Conservation (phyloP, 2,797 vertebrate genomes). For the Protonibea diacanthus region DNA sequence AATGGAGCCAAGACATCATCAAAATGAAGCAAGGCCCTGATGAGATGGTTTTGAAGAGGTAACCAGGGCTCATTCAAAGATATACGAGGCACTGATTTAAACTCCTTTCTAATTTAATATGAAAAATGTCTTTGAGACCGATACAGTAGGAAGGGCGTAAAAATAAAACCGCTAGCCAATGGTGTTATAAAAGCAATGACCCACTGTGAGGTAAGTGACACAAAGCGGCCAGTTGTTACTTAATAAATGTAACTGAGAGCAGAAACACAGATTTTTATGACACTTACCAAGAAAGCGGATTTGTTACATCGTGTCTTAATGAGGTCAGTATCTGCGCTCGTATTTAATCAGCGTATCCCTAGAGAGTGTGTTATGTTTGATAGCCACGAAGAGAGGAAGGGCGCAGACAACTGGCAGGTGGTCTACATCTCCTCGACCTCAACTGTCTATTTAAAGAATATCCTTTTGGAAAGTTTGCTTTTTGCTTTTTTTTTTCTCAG, state of each 20-base stretch:
- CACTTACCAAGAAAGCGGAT: neutral
- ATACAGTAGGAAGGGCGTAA: neutral
- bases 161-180: neutral
- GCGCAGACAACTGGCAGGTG: neutral
- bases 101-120: neutral
- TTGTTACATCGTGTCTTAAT: slow-evolving; percentile 2
- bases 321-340: neutral
- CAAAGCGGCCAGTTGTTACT: neutral
- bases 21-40: neutral
- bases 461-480: neutral
- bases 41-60: neutral
- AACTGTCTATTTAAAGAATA: neutral
- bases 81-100: neutral
- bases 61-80: neutral
- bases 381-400: neutral
- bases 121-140: neutral
- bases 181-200: neutral
- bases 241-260: neutral
- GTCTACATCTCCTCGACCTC: neutral
- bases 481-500: neutral
- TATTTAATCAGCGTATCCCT: neutral
- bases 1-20: neutral
- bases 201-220: neutral
- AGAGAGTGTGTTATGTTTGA: neutral
- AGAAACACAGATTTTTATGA: neutral